A percentile compares a stretch with the other conserved stretches of the same genome.
Conservation (phyloP, 2,888 invertebrate species). For the Sericinus montela region DNA sequence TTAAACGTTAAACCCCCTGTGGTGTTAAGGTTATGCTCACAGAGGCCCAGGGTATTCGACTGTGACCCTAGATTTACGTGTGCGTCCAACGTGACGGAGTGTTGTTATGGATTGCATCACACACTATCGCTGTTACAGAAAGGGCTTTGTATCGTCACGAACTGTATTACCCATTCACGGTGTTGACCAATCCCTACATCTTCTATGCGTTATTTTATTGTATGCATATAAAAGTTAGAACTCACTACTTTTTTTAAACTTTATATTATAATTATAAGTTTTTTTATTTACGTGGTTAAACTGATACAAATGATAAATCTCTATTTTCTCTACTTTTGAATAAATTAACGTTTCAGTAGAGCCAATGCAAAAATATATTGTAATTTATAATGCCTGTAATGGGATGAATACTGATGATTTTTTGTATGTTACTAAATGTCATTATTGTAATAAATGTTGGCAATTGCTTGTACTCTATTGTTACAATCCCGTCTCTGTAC, state of each 20-base stretch:
- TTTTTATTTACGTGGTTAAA: too few species aligned
- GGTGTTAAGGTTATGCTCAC: not conserved
- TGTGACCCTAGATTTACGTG: constrained; percentile 51
- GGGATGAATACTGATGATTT: constrained; percentile 2
- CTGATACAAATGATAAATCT: too few species aligned
- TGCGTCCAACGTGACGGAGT: constrained; percentile 52
- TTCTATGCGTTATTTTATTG: not conserved
- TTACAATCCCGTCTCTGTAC: constrained; percentile 39
- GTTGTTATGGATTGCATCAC: constrained; percentile 42
- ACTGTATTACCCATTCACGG: constrained; percentile 9
- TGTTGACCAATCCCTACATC: not conserved
- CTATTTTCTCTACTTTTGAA: too few species aligned
- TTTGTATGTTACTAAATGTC: constrained; percentile 16
- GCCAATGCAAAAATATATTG: too few species aligned
- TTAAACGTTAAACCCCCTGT: not conserved
- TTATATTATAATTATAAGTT: too few species aligned
- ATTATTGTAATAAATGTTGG: constrained; percentile 26
- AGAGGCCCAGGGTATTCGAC: constrained; percentile 33
- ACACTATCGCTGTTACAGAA: constrained; percentile 28
- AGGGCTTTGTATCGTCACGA: constrained; percentile 27
- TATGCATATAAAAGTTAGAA: too few species aligned
- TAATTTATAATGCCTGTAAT: not conserved
- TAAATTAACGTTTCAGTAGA: too few species aligned
- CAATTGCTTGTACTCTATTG: constrained; percentile 23
- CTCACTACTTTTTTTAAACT: too few species aligned